phyloP scores from a whole-genome alignment of 1,140 invertebrate species.

The Drosophila watanabei region DNA sequence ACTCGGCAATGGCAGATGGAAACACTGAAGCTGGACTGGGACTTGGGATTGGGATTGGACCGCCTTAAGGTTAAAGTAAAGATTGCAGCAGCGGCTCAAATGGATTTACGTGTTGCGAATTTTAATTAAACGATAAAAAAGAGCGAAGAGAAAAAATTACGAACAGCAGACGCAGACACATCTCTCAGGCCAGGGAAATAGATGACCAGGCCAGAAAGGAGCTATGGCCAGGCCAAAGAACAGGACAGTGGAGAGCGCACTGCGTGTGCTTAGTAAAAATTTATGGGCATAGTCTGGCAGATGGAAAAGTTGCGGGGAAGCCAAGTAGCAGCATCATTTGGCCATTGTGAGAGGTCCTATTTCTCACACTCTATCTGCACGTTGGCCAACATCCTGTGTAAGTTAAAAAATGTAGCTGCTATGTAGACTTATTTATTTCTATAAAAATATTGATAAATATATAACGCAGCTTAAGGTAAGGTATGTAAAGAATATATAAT shows the following conservation, averaged over 20 bases:
- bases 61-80: slow-evolving; percentile 84
- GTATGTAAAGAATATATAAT: neutral
- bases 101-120: slow-evolving; percentile 84
- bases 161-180: slow-evolving; percentile 62
- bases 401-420: neutral
- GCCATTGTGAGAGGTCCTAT: slow-evolving; percentile 30
- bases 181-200: slow-evolving; percentile 45
- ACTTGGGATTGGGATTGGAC: slow-evolving; percentile 48
- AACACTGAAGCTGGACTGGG: slow-evolving; percentile 18
- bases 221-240: neutral
- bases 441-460: neutral
- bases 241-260: slow-evolving; percentile 64
- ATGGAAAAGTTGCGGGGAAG: slow-evolving; percentile 12
- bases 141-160: slow-evolving; percentile 41
- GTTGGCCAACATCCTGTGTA: neutral
- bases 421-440: neutral
- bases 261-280: slow-evolving; percentile 81
- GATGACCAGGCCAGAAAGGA: slow-evolving; percentile 41
- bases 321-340: slow-evolving; percentile 69
- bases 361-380: slow-evolving; percentile 19
- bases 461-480: neutral
- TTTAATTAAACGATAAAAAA: slow-evolving; percentile 84
- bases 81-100: slow-evolving; percentile 84
- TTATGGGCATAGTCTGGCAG: slow-evolving; percentile 60
- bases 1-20: slow-evolving; percentile 22